Evolutionary conservation across 2,113 vertebrate genomes (phyloP), one percentile per base, ranked within the genome.

Genomic region (Gasterosteus aculeatus): DNA sequence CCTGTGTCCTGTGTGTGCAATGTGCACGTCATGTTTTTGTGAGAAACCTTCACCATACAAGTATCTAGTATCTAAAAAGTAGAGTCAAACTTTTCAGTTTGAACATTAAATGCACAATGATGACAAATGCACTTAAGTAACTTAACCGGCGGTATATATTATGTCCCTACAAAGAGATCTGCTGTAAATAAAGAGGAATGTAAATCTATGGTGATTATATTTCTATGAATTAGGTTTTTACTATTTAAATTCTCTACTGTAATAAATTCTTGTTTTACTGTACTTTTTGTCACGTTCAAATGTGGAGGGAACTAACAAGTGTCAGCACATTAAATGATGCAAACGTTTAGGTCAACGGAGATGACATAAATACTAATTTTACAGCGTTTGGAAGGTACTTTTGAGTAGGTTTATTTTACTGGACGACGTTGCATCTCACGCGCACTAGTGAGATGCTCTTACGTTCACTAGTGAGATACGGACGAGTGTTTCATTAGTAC

Each of bases 91-190:
- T 15, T 54, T 33, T 77, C 59, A 69, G 2, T 79, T 77, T 71
- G 2, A 26, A 59, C 44, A 69, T 53, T 10, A 54, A 68, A 9
- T 69, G 35, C 51, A 83, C 38, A 38, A 69, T 38, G 58, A 64
- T 60, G 42, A 70, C 10, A 46, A 64, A 15, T 79, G 75, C 69
- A 87, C 73, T 81, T 58, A 47, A 66, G 11, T 76, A 39, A 63
- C 69, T 72, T 5, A 69, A 16, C 63, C 44, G 7, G 2, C 3
- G 75, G 72, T 77, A 72, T 11, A 73, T 80, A 46, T 68, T 14
- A 60, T 26, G 39, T 33, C 12, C 16, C 18, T 39, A 18, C n/a
- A 44, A 44, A 41, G 8, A 60, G 12, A 38, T 33, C 14, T n/a
- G 54, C 7, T 85, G 71, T 79, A 82, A 67, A 76, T 68, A 82